Evolutionary conservation across 1,140 invertebrate genomes (phyloP).

Genomic region (Diachasmimorpha longicaudata): DNA sequence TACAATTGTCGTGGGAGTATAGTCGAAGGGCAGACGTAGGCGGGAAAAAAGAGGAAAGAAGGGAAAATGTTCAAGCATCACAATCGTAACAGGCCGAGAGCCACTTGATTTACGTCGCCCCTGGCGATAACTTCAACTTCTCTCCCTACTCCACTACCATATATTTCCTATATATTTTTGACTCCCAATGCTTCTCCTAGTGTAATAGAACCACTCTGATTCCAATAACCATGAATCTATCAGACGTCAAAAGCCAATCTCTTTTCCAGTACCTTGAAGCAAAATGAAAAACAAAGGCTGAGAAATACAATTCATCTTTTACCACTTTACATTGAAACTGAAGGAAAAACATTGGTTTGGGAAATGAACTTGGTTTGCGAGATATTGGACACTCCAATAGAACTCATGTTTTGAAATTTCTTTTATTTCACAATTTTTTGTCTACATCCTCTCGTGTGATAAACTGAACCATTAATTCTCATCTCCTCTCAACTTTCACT

Average conservation of each 20-base stretch:
- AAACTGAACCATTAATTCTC: too few relatives aligned
- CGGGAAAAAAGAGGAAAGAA: slow-evolving; percentile 3
- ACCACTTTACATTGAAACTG: neutral
- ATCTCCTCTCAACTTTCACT: too few relatives aligned
- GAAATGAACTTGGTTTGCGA: neutral
- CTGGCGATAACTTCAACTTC: slow-evolving; percentile 49
- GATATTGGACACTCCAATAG: neutral
- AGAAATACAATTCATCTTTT: neutral
- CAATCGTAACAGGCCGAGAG: slow-evolving; percentile 33
- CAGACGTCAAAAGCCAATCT: slow-evolving; percentile 63
- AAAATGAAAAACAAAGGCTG: neutral
- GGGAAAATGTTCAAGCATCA: slow-evolving; percentile 13
- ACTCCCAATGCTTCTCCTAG: slow-evolving; percentile 23
- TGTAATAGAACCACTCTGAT: slow-evolving; percentile 57
- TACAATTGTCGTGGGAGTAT: slow-evolving; percentile 13
- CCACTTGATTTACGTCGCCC: slow-evolving; percentile 53
- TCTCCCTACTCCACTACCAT: slow-evolving; percentile 7
- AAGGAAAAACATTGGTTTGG: neutral
- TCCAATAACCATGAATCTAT: slow-evolving; percentile 65
- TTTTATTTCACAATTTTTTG: neutral
- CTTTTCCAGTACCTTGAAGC: slow-evolving; percentile 26
- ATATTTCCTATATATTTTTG: slow-evolving; percentile 14
- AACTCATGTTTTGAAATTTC: neutral
- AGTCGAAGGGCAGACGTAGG: slow-evolving; percentile 18
- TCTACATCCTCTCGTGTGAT: too few relatives aligned